A percentile compares a stretch with the other conserved stretches of the same genome.
These are phyloP conservation scores for Perca schrenkii DNA, from an alignment of 2,113 vertebrate species.

Conservation along the genomic window DNA sequence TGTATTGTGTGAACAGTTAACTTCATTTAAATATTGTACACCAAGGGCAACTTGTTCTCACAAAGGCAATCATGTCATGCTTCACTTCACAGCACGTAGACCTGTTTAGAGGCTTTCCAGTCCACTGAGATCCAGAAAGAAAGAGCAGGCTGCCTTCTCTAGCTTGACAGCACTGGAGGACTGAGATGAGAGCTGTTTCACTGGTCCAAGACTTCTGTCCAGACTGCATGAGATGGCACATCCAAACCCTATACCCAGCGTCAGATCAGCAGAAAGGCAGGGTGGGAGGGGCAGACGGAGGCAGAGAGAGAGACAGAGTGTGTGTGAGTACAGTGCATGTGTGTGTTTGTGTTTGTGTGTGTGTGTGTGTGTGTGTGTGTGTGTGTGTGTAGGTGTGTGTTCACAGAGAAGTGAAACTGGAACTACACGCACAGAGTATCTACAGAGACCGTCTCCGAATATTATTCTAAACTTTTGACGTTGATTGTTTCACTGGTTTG, in stretches of 20 bases:
- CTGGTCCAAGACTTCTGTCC: slow-evolving; percentile 43
- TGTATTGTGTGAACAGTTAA: no score
- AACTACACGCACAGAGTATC: slow-evolving; percentile 47
- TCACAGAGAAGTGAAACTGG: slow-evolving; percentile 39
- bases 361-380: slow-evolving; percentile 14
- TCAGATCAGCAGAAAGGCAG: slow-evolving; percentile 26
- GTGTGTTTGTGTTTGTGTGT: background rate
- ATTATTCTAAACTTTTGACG: slow-evolving; percentile 82
- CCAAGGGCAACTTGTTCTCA: slow-evolving; percentile 15
- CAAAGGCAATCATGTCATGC: slow-evolving; percentile 19
- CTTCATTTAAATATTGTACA: no score
- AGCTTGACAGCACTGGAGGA: background rate
- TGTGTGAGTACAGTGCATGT: slow-evolving; percentile 19
- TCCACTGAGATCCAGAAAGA: slow-evolving; percentile 40
- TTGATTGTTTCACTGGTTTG: slow-evolving; percentile 73
- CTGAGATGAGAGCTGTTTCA: slow-evolving; percentile 28
- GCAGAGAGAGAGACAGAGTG: background rate
- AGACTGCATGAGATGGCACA: slow-evolving; percentile 40
- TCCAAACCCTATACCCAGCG: slow-evolving; percentile 18
- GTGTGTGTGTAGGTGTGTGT: slow-evolving; percentile 42
- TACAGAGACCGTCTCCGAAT: slow-evolving; percentile 50
- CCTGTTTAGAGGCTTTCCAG: slow-evolving; percentile 43
- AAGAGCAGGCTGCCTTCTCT: slow-evolving; percentile 39
- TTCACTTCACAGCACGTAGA: slow-evolving; percentile 30
- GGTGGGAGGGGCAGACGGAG: slow-evolving; percentile 42